phyloP scores from a whole-genome alignment of 2,888 invertebrate genomes.

The Lepeophtheirus nordmannii region DNA sequence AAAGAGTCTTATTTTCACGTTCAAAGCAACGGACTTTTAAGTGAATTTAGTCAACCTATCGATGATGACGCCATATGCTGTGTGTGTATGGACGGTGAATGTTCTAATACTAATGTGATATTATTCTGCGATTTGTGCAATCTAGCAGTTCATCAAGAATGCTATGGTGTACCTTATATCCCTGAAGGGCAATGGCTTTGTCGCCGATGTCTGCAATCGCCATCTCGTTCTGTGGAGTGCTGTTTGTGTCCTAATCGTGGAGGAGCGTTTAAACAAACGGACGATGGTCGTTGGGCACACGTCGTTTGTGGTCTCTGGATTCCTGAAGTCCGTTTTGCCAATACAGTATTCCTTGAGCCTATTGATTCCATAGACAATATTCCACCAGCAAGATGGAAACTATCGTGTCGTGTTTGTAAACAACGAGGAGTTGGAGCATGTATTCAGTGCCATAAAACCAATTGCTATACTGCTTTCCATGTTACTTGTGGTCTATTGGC shows the following conservation, averaged over 20 bases:
- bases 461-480: slow-evolving; percentile 94
- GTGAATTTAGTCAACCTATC: slow-evolving; percentile 50
- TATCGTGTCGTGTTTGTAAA: slow-evolving; percentile 94
- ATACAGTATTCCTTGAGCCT: slow-evolving; percentile 90
- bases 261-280: slow-evolving; percentile 97
- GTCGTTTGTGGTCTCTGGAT: slow-evolving; percentile 98
- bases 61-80: slow-evolving; percentile 98
- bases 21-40: slow-evolving; percentile 36
- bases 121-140: slow-evolving; percentile 99
- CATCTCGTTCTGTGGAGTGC: slow-evolving; percentile 87
- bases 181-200: slow-evolving; percentile 97
- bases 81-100: slow-evolving; percentile 96
- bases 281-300: slow-evolving; percentile 89
- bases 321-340: slow-evolving; percentile 91
- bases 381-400: slow-evolving; percentile 82
- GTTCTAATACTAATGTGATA: slow-evolving; percentile 95
- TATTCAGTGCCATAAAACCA: slow-evolving; percentile 91
- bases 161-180: slow-evolving; percentile 93
- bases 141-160: slow-evolving; percentile 95
- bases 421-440: slow-evolving; percentile 83
- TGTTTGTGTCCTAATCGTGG: slow-evolving; percentile 95
- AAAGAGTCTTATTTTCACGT: slow-evolving; percentile 92
- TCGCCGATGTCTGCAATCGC: slow-evolving; percentile 84
- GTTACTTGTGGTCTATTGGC: slow-evolving; percentile 97
- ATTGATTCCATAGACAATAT: slow-evolving; percentile 93